phyloP scores from a whole-genome alignment of 1,140 invertebrate genomes.

The Diuraphis noxia region DNA sequence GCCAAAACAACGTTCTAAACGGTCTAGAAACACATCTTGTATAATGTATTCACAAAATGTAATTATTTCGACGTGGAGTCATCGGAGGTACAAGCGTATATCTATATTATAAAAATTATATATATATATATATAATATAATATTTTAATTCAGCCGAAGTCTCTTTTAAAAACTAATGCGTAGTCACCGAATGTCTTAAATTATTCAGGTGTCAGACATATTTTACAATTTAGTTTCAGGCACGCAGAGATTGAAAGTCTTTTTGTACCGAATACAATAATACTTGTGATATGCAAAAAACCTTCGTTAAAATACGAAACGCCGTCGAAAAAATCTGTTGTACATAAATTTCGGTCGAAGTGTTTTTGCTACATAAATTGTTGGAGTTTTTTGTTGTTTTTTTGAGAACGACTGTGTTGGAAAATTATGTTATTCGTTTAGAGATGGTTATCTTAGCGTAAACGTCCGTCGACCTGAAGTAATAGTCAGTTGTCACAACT shows the following conservation, averaged over 20 bases:
- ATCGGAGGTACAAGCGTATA: neutral
- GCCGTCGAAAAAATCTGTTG: neutral
- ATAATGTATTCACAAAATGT: neutral
- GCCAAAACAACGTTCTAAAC: neutral
- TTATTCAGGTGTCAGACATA: neutral
- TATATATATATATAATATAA: neutral
- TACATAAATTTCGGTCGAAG: neutral
- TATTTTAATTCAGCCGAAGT: neutral
- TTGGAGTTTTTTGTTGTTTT: neutral
- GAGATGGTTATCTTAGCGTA: neutral
- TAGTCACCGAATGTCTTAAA: constrained; percentile 13
- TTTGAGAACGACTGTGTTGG: neutral
- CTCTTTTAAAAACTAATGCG: constrained; percentile 27
- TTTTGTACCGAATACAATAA: neutral
- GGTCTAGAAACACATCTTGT: constrained; percentile 15
- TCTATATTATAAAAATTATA: no score
- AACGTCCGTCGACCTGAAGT: neutral
- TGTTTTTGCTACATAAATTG: neutral
- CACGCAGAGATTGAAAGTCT: neutral
- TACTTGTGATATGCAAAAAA: neutral
- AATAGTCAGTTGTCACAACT: neutral
- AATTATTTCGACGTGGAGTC: neutral
- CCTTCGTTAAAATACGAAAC: neutral
- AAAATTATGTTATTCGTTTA: no score
- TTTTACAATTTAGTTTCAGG: neutral